These are phyloP conservation scores for Bostrychus sinensis DNA, from an alignment of 2,113 vertebrate species.

Conservation along the genomic window DNA sequence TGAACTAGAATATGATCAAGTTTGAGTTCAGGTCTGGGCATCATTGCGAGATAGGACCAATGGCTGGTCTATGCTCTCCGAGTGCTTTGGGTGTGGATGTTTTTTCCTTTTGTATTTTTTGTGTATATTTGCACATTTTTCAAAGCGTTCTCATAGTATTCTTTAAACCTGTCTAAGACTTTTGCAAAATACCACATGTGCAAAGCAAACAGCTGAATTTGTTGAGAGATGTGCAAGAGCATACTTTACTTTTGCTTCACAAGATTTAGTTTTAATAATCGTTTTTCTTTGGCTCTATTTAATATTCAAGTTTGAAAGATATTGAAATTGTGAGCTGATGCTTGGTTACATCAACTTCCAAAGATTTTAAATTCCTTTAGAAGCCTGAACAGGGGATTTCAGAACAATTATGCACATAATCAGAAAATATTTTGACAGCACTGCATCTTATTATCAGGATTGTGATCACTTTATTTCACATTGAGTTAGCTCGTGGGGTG, in stretches of 20 bases:
- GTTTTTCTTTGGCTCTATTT: constrained; percentile 29
- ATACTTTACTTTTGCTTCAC: constrained; percentile 27
- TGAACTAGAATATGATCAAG: no score
- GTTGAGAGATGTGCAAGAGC: constrained; percentile 37
- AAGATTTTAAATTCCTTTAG: constrained; percentile 33
- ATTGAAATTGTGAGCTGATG: constrained; percentile 38
- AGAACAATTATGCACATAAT: constrained; percentile 48
- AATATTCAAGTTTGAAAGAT: constrained; percentile 51
- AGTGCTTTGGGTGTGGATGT: no score
- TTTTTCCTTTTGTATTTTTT: no score
- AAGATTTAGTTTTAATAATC: constrained; percentile 49
- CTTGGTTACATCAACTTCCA: constrained; percentile 34
- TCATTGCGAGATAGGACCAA: no score
- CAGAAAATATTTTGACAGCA: constrained; percentile 32
- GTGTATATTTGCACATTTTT: not conserved
- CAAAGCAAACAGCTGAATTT: constrained; percentile 47
- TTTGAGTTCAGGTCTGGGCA: no score
- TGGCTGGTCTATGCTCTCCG: no score
- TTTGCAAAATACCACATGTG: no score
- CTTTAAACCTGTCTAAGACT: no score
- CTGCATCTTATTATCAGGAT: constrained; percentile 32
- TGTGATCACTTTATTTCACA: constrained; percentile 32
- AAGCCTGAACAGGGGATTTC: constrained; percentile 33
- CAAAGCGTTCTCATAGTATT: no score
- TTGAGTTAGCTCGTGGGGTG: constrained; percentile 18